Conservation (phyloP, 1,140 invertebrate genomes). For the Thaumatotibia leucotreta region DNA sequence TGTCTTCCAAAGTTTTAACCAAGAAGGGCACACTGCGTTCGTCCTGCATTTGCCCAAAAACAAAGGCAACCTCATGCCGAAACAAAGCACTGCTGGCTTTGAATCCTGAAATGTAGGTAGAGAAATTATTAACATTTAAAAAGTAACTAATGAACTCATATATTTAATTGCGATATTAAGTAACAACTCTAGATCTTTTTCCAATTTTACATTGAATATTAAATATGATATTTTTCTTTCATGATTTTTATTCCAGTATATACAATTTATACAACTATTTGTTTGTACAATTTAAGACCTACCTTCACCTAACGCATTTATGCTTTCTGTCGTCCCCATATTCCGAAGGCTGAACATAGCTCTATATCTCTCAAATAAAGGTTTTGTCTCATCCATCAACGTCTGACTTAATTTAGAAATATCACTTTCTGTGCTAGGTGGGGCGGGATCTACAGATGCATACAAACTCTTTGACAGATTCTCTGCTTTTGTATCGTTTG, state of each 20-base stretch:
- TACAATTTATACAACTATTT: too few species aligned
- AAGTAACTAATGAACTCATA: too few species aligned
- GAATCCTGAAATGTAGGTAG: constrained; percentile 79
- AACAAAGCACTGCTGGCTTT: constrained; percentile 93
- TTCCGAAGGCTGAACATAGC: constrained; percentile 99
- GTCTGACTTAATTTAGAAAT: constrained; percentile 80
- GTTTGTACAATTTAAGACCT: constrained; percentile 20
- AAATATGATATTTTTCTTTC: too few species aligned
- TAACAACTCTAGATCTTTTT: too few species aligned
- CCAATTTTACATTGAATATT: too few species aligned
- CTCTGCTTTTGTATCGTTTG: constrained; percentile 53
- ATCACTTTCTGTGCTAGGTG: constrained; percentile 79
- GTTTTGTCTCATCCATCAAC: constrained; percentile 85
- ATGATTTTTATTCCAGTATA: too few species aligned
- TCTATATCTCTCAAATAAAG: constrained; percentile 94
- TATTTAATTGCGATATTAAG: too few species aligned
- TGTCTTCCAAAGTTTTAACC: constrained; percentile 84
- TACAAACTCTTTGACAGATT: constrained; percentile 84
- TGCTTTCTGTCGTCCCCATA: constrained; percentile 85
- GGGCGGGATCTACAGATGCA: constrained; percentile 94
- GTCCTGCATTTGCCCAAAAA: constrained; percentile 96
- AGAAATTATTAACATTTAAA: background rate
- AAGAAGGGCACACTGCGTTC: constrained; percentile 86
- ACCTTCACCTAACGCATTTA: constrained; percentile 89
- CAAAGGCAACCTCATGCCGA: constrained; percentile 98